Conservation (phyloP, 2,113 vertebrate species). For the Oncorhynchus gorbuscha region DNA sequence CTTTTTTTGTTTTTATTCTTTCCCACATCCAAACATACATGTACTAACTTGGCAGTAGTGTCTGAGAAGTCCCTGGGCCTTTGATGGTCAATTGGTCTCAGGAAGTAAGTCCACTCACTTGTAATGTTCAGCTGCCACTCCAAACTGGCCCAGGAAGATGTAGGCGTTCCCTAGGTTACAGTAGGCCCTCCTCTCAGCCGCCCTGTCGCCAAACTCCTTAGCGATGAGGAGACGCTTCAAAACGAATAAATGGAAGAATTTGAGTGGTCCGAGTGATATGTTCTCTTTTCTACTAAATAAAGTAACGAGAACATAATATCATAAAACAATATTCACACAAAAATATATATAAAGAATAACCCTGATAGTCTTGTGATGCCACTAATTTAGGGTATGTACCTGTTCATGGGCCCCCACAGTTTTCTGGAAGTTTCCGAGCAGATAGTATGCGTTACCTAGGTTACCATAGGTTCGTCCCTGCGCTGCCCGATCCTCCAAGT, state of each 20-base stretch:
- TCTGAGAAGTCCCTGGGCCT: too few species aligned
- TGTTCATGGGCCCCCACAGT: constrained; percentile 91
- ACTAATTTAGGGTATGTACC: constrained; percentile 66
- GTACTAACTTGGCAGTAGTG: too few species aligned
- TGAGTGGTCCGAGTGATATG: background rate
- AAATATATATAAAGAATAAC: too few species aligned
- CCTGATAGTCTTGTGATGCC: background rate
- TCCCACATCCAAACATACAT: too few species aligned
- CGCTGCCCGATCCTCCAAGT: constrained; percentile 86
- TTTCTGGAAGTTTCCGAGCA: constrained; percentile 90
- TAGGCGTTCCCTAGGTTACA: constrained; percentile 96
- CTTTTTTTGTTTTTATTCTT: too few species aligned
- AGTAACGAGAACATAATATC: too few species aligned
- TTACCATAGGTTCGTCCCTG: constrained; percentile 96
- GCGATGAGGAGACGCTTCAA: constrained; percentile 90
- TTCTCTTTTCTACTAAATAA: too few species aligned
- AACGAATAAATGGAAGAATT: constrained; percentile 6
- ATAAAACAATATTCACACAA: too few species aligned
- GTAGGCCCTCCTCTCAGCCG: constrained; percentile 94
- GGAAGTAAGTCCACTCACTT: constrained; percentile 78
- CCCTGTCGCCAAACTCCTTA: constrained; percentile 94
- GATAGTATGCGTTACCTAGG: constrained; percentile 95
- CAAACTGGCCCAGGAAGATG: constrained; percentile 94
- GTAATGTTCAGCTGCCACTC: constrained; percentile 91
- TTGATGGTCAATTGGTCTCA: background rate